Base-by-base conservation (phyloP, 2,797 vertebrate genomes). In the Platyrinchus mystaceus region DNA sequence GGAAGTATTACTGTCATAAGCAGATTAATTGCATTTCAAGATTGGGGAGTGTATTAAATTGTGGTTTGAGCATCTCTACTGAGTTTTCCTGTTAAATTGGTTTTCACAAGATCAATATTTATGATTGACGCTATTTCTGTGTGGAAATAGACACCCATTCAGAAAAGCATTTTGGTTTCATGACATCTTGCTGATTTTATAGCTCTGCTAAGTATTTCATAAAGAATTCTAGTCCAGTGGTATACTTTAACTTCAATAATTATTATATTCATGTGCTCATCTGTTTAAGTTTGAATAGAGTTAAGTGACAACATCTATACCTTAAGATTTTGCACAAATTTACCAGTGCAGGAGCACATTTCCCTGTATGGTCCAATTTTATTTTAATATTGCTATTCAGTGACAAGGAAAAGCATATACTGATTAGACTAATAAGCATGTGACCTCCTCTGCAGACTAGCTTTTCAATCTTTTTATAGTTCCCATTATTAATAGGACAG, bases 381-480 rank as follows among this genome's bases (percentile, higher is more conserved):
- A 73, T 87, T 95, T 87, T 76, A 85, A 69, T 91, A 41, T 41
- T 79, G 36, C 13, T 90, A 13, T 84, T 84, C 14, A 15, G 27
- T 70, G 79, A 70, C 70, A 87, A 64, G 53, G 69, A 87, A 71
- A 88, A 92, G 43, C 53, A 37, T 67, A 70, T 36, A 70, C 41
- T 66, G 41, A 36, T 94, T 82, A 76, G 52, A 70, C 64, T 94
- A 92, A 81, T 59, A 91, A 93, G 59, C 88, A 88, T 49, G 70
- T 56, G 86, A 69, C 47, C 63, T 74, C 28, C 70, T 83, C 74
- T 93, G 66, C 92, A 59, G 76, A 85, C 47, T 59, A 78, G 82
- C 62, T 89, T 94, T 92, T 86, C 87, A 93, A 49, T 76, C 66
- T 81, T 92, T 92, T 93, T 81, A 89, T 86, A 88, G 50, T 73